These are phyloP conservation scores for Zaprionus ornatus DNA, from an alignment of 1,140 invertebrate genomes.

Conservation along the genomic window DNA sequence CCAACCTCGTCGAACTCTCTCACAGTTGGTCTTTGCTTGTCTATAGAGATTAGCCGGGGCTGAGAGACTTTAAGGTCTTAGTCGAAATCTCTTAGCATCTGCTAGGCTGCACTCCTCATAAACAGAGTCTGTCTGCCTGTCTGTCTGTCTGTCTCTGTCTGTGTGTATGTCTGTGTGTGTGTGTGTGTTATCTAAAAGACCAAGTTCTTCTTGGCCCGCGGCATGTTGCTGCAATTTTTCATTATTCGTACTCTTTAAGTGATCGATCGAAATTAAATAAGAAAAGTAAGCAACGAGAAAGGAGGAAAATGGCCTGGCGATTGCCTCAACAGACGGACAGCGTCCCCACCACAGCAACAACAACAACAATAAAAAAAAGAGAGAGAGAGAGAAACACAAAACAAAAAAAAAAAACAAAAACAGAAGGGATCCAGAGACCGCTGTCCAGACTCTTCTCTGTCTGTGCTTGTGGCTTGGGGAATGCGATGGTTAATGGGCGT, in stretches of 20 bases:
- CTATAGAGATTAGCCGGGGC: neutral
- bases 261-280: constrained; percentile 81
- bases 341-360: constrained; percentile 16
- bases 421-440: constrained; percentile 8
- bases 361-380: neutral
- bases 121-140: neutral
- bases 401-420: neutral
- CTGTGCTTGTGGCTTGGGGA: constrained; percentile 28
- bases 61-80: constrained; percentile 1
- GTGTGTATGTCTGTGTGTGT: constrained; percentile 22
- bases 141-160: neutral
- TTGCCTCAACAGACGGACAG: constrained; percentile 4
- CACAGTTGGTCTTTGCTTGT: neutral
- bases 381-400: constrained; percentile 20
- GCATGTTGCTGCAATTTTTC: constrained; percentile 71
- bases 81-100: constrained; percentile 5
- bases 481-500: constrained; percentile 80
- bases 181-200: constrained; percentile 51
- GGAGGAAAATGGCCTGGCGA: constrained; percentile 57
- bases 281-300: constrained; percentile 69
- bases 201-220: constrained; percentile 48
- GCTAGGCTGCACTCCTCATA: neutral
- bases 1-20: neutral
- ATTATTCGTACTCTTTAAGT: constrained; percentile 78
- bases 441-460: neutral